Evolutionary conservation across 2,888 invertebrate genomes (phyloP).

Genomic region (Nycteola revayana): DNA sequence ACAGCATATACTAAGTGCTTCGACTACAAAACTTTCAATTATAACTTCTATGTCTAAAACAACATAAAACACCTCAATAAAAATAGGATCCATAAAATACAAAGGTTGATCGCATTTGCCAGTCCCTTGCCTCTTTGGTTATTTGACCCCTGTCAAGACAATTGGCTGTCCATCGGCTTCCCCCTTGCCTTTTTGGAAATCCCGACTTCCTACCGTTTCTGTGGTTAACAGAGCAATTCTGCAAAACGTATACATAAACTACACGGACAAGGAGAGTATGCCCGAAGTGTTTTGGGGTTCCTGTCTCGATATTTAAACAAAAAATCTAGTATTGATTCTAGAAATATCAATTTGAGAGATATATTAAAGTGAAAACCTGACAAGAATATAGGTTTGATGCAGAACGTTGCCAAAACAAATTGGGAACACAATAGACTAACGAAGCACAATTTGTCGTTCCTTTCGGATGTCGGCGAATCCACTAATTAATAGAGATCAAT

Average conservation of each 20-base stretch:
- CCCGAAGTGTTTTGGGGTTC: too few species aligned
- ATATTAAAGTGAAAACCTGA: neutral
- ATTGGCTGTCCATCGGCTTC: constrained; percentile 57
- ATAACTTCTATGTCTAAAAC: too few species aligned
- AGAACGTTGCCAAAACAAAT: constrained; percentile 21
- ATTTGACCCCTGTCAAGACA: constrained; percentile 68
- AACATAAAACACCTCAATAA: neutral
- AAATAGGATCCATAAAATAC: constrained; percentile 17
- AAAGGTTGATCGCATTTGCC: constrained; percentile 29
- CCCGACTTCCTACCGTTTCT: constrained; percentile 48
- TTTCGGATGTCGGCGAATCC: constrained; percentile 43
- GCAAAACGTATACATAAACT: constrained; percentile 38
- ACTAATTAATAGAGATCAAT: constrained; percentile 44
- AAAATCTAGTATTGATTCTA: too few species aligned
- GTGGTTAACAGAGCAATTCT: constrained; percentile 61
- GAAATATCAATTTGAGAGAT: too few species aligned
- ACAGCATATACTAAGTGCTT: too few species aligned
- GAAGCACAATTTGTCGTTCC: constrained; percentile 39
- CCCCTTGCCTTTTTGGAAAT: constrained; percentile 64
- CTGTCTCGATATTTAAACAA: too few species aligned
- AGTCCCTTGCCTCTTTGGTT: constrained; percentile 46
- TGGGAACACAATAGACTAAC: constrained; percentile 43
- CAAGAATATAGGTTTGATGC: constrained; percentile 8
- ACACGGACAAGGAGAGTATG: constrained; percentile 15
- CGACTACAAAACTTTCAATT: too few species aligned